These are phyloP conservation scores for crab-eating macaque (Macaca fascicularis) DNA, from an alignment of 2,113 vertebrate species.

Conservation along the genomic window DNA sequence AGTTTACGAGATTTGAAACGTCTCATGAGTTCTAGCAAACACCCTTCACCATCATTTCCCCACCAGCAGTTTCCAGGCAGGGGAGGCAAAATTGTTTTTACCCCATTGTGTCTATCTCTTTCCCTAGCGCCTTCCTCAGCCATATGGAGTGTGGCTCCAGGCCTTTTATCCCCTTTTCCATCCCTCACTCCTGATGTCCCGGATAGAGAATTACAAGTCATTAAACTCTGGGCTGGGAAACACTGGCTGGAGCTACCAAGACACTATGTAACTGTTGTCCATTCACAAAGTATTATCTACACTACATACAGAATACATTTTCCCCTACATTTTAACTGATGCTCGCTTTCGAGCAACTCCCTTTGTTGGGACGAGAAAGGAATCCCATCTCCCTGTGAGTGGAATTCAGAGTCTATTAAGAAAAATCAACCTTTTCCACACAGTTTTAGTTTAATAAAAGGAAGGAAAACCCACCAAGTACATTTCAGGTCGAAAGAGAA, in stretches of 20 bases:
- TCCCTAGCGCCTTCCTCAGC: slow-evolving; percentile 12
- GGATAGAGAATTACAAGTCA: slow-evolving; percentile 21
- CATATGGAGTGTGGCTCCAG: background rate
- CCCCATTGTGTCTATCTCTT: background rate
- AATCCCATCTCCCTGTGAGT: slow-evolving; percentile 36
- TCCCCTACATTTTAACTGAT: slow-evolving; percentile 48
- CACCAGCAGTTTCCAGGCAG: slow-evolving; percentile 44
- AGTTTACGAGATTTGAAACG: slow-evolving; percentile 76
- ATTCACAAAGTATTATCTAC: slow-evolving; percentile 68
- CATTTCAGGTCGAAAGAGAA: slow-evolving; percentile 76
- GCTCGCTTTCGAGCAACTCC: slow-evolving; percentile 56
- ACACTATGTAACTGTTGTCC: slow-evolving; percentile 73
- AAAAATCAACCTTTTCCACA: slow-evolving; percentile 67
- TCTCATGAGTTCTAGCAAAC: slow-evolving; percentile 78
- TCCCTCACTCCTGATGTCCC: slow-evolving; percentile 25
- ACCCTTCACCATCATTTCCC: slow-evolving; percentile 53
- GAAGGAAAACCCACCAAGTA: slow-evolving; percentile 70
- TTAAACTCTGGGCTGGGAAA: slow-evolving; percentile 64
- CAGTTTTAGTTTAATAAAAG: slow-evolving; percentile 73
- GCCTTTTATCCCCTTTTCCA: background rate
- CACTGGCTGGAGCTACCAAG: slow-evolving; percentile 59
- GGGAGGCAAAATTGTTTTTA: background rate
- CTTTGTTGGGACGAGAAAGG: slow-evolving; percentile 64
- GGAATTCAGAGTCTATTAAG: slow-evolving; percentile 53
- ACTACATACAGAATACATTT: slow-evolving; percentile 71